Evolutionary conservation across 2,797 vertebrate genomes (phyloP).

Genomic region (Tapera naevia): DNA sequence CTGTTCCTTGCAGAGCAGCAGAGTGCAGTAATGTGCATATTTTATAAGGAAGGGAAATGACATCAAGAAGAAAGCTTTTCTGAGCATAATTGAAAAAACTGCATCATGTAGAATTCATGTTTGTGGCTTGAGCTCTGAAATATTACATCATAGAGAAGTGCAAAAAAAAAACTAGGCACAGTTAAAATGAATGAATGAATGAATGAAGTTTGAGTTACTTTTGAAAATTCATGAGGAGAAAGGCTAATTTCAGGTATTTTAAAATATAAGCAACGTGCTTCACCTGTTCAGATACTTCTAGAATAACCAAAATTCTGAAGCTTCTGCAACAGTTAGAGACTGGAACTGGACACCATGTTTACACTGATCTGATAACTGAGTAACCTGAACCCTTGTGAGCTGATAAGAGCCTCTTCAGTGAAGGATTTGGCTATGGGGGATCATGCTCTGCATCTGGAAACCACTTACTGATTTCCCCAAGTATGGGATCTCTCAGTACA

Average conservation of each 20-base stretch:
- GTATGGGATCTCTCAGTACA: neutral
- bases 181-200: neutral
- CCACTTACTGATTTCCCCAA: neutral
- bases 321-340: neutral
- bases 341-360: neutral
- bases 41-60: neutral
- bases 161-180: neutral
- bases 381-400: neutral
- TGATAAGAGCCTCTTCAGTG: neutral
- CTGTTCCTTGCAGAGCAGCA: neutral
- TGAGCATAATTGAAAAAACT: neutral
- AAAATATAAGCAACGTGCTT: neutral
- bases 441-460: neutral
- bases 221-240: neutral
- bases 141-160: neutral
- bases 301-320: neutral
- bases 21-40: fast-evolving
- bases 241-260: neutral
- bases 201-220: neutral
- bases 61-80: neutral
- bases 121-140: neutral
- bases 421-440: neutral
- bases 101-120: neutral
- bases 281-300: neutral
- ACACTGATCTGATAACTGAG: neutral